phyloP scores from a whole-genome alignment of 2,113 vertebrate genomes.

The Ceuthmochares aereus region DNA sequence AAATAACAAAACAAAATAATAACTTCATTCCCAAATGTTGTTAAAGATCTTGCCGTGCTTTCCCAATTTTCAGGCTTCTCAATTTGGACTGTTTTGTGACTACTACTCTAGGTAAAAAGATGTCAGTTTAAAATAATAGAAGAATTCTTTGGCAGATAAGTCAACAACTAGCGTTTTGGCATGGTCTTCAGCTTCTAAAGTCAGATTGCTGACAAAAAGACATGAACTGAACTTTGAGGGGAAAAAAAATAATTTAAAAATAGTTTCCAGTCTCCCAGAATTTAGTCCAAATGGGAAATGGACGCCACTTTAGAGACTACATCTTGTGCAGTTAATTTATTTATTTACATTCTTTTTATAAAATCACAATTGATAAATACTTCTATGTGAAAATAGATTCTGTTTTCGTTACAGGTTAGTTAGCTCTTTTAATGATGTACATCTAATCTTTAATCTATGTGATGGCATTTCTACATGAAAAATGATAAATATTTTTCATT shows the following conservation, averaged over 20 bases:
- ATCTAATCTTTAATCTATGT: background rate
- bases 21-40: background rate
- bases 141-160: slow-evolving; percentile 32
- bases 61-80: slow-evolving; percentile 18
- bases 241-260: background rate
- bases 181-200: background rate
- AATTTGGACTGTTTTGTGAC: background rate
- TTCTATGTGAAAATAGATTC: background rate
- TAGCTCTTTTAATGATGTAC: background rate
- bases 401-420: background rate
- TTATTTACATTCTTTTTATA: background rate
- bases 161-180: slow-evolving; percentile 14
- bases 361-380: background rate
- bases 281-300: background rate
- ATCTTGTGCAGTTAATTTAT: background rate
- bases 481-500: background rate
- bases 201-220: slow-evolving; percentile 47
- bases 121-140: slow-evolving; percentile 24
- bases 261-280: background rate
- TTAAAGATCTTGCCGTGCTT: slow-evolving; percentile 10
- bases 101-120: background rate
- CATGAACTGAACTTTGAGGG: background rate
- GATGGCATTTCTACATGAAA: background rate
- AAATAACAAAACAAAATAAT: background rate
- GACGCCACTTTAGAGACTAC: background rate